Percentiles rank a stretch among this genome's conserved stretches.
phyloP scores from a whole-genome alignment of 2,113 vertebrate species.

The Pyxicephalus adspersus region DNA sequence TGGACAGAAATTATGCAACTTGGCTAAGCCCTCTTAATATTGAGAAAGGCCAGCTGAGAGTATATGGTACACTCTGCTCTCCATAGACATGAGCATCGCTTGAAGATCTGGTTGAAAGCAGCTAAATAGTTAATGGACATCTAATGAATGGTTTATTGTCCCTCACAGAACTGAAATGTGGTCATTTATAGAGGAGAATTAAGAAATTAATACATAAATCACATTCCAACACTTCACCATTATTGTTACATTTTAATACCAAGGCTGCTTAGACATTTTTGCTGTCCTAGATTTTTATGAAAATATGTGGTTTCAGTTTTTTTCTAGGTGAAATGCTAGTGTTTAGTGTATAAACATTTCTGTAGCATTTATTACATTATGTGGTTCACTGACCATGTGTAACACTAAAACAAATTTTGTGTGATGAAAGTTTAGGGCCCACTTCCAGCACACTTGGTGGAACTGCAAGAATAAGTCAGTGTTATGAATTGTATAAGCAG shows the following conservation, averaged over 20 bases:
- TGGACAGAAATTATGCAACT: too few species aligned
- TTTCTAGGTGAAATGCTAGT: constrained; percentile 21
- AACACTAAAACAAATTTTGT: constrained; percentile 34
- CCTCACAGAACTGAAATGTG: not conserved
- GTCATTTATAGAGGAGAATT: not conserved
- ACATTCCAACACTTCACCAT: not conserved
- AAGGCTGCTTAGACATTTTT: not conserved
- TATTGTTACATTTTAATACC: not conserved
- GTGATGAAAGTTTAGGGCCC: constrained; percentile 27
- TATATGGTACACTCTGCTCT: too few species aligned
- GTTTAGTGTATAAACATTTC: constrained; percentile 4
- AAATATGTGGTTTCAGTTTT: constrained; percentile 12
- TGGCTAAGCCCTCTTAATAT: too few species aligned
- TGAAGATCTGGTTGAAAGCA: too few species aligned
- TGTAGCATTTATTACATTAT: constrained; percentile 6
- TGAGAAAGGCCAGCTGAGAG: too few species aligned
- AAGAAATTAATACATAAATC: not conserved
- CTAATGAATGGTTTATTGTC: not conserved
- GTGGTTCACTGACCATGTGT: not conserved
- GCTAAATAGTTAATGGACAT: too few species aligned
- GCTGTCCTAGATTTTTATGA: not conserved
- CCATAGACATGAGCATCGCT: too few species aligned
- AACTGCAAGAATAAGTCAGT: constrained; percentile 29
- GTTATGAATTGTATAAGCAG: not conserved
- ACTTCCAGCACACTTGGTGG: constrained; percentile 33